Conservation (phyloP, 2,113 vertebrate species). For the Penelope pileata region DNA sequence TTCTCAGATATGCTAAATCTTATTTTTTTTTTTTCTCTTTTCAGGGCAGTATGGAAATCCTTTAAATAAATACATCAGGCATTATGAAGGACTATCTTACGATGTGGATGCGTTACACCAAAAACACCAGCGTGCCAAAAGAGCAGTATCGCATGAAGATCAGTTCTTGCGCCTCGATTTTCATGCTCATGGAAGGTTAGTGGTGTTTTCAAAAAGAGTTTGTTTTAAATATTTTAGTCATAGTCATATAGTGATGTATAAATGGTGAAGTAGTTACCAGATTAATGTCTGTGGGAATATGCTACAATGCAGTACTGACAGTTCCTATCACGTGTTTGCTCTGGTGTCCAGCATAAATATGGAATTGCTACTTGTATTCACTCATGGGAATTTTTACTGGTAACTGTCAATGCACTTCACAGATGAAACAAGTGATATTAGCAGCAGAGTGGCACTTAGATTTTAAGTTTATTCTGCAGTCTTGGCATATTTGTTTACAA, state of each 20-base stretch:
- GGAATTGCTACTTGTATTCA: not conserved
- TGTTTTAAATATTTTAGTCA: not conserved
- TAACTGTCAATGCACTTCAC: not conserved
- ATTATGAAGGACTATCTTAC: slow-evolving; percentile 96
- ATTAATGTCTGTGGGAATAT: not conserved
- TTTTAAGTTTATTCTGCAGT: not conserved
- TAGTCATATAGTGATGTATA: not conserved
- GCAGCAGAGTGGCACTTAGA: not conserved
- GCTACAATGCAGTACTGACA: not conserved
- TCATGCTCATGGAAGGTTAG: slow-evolving; percentile 94
- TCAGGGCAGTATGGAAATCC: slow-evolving; percentile 90
- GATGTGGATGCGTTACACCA: slow-evolving; percentile 89
- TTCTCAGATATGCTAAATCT: not conserved
- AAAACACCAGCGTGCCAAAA: slow-evolving; percentile 97
- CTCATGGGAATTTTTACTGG: not conserved
- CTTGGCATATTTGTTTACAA: not conserved
- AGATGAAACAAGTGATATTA: not conserved
- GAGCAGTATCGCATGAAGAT: slow-evolving; percentile 88
- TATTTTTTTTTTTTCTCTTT: slow-evolving; percentile 46
- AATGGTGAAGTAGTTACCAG: not conserved
- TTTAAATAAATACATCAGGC: slow-evolving; percentile 91
- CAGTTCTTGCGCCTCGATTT: slow-evolving; percentile 90
- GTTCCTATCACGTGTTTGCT: not conserved
- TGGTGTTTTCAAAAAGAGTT: slow-evolving; percentile 16
- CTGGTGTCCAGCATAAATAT: not conserved